Percentiles rank a stretch among this genome's conserved stretches.
Evolutionary conservation across 1,140 invertebrate genomes (phyloP).

Genomic region (Brachionus paranguensis): DNA sequence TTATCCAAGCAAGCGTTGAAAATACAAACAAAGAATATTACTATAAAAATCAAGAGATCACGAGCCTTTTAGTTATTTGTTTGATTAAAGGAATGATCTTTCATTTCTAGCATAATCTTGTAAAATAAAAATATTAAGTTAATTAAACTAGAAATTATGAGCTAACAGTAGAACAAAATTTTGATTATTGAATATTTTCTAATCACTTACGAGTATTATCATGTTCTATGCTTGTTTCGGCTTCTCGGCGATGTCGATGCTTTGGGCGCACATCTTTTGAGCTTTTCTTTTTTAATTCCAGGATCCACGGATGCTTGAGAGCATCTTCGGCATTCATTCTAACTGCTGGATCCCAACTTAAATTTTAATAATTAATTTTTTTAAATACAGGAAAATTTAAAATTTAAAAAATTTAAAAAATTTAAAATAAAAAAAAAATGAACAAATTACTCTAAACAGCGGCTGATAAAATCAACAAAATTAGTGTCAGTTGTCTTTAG

Average conservation of each 20-base stretch:
- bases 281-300: constrained; percentile 42
- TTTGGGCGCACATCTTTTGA: constrained; percentile 35
- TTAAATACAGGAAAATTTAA: not conserved
- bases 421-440: not conserved
- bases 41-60: not conserved
- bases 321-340: constrained; percentile 53
- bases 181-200: not conserved
- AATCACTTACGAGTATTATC: constrained; percentile 37
- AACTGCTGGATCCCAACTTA: constrained; percentile 51
- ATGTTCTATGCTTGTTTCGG: constrained; percentile 36
- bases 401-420: constrained; percentile 20
- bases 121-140: not conserved
- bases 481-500: constrained; percentile 50
- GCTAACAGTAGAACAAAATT: not conserved
- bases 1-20: not conserved
- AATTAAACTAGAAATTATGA: not conserved
- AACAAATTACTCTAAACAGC: constrained; percentile 51
- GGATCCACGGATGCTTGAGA: constrained; percentile 54
- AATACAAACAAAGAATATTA: not conserved
- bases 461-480: constrained; percentile 52
- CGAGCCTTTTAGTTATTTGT: constrained; percentile 3
- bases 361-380: not conserved
- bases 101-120: constrained; percentile 20
- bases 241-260: constrained; percentile 33
- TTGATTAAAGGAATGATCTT: constrained; percentile 14